Conservation (phyloP, 2,113 vertebrate species). For the Conger conger region DNA sequence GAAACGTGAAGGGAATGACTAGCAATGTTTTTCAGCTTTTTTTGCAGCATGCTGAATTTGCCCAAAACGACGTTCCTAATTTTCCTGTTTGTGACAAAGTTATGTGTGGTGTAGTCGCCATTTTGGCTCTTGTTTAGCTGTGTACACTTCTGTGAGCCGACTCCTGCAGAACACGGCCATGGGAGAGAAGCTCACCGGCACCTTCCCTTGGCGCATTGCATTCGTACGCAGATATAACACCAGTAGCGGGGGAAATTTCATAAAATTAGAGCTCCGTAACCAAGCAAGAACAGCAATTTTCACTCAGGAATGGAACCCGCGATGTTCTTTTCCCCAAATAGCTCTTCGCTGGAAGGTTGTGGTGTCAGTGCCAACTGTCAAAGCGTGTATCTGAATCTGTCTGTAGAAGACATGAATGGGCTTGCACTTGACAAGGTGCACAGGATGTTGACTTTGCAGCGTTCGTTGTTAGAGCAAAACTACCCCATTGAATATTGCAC, state of each 20-base stretch:
- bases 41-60: constrained; percentile 55
- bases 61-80: constrained; percentile 59
- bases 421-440: not conserved
- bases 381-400: not conserved
- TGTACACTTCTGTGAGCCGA: constrained; percentile 38
- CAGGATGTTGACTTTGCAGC: not conserved
- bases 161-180: constrained; percentile 47
- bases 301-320: constrained; percentile 41
- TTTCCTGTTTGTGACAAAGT: constrained; percentile 51
- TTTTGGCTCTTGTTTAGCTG: too few species aligned
- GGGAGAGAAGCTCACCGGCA: constrained; percentile 67
- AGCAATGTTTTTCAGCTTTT: constrained; percentile 40
- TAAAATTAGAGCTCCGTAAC: constrained; percentile 29
- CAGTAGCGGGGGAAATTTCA: constrained; percentile 33
- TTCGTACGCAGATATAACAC: constrained; percentile 46
- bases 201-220: constrained; percentile 71
- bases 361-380: constrained; percentile 7
- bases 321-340: constrained; percentile 33
- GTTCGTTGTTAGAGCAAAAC: too few species aligned
- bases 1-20: constrained; percentile 47
- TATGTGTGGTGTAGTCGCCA: too few species aligned
- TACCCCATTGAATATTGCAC: too few species aligned
- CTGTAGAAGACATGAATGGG: too few species aligned
- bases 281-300: constrained; percentile 49
- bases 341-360: constrained; percentile 28